These are phyloP conservation scores for Sebastes iracundus DNA, from an alignment of 2,797 vertebrate species.

Conservation along the genomic window DNA sequence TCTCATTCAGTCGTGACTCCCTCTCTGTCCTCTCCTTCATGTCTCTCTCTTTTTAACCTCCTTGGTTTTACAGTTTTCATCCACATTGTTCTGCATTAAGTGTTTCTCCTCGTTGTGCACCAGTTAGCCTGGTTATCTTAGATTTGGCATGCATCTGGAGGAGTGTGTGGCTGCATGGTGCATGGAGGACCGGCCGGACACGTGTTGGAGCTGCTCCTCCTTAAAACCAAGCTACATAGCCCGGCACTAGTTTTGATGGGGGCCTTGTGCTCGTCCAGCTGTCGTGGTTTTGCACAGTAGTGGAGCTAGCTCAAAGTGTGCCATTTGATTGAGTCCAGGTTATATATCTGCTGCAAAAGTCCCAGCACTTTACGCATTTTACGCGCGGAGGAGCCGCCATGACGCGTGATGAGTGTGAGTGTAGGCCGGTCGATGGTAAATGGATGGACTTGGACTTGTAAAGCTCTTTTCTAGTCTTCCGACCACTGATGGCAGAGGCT, in stretches of 20 bases:
- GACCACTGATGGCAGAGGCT: too few relatives aligned
- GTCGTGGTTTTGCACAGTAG: neutral
- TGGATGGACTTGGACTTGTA: too few relatives aligned
- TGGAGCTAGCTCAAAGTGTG: neutral
- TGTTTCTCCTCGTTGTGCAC: fast-evolving
- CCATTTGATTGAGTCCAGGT: neutral
- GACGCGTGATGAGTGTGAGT: neutral
- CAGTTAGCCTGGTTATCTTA: fast-evolving
- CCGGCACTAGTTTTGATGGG: neutral
- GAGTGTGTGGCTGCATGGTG: too few relatives aligned
- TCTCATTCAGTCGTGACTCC: conserved; percentile 44
- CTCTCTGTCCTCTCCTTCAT: neutral
- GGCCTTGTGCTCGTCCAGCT: conserved; percentile 23
- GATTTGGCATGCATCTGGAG: too few relatives aligned
- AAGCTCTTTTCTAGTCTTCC: too few relatives aligned
- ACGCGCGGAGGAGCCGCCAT: neutral
- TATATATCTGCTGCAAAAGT: neutral
- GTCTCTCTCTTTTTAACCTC: neutral
- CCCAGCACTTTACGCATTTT: too few relatives aligned
- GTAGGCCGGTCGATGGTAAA: conserved; percentile 27
- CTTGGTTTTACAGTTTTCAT: fast-evolving
- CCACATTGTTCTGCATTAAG: fast-evolving
- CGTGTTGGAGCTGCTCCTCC: conserved; percentile 53
- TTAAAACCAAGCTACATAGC: neutral
- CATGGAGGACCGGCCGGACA: conserved; percentile 30